Base-by-base conservation (phyloP, 2,888 invertebrate genomes). In the Pollenia angustigena region DNA sequence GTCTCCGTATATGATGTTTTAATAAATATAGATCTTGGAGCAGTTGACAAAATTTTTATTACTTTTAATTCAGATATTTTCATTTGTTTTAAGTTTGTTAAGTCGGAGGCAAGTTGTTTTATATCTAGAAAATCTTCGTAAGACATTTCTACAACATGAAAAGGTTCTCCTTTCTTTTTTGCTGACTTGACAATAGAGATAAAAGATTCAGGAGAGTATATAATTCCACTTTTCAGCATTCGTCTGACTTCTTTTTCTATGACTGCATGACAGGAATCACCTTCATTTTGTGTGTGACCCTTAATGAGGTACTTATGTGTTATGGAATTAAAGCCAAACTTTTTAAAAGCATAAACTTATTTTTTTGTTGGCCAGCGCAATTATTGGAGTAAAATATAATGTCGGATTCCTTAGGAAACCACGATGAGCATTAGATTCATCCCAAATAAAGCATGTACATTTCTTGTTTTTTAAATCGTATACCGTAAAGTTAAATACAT, bases 241-340 rank as follows among this genome's bases (percentile, higher is more conserved):
- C 32, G 32, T 32, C 32, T 80, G 68, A 79, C 40, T 72, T 82
- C 72, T 32, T 62, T 69, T 76, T 85, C 81, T 72, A 85, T 76
- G 60, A 56, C 46, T 69, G 66, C 72, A 9, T 85, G 81, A 58
- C 12, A 32, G 32, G 58, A 32, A 58, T 32, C 58, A 58, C 32
- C 58, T 32, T 58, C 32, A 32, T 58, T 58, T 58, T 58, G 58
- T 58, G 32, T 58, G 12, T 58, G 58, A 14, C 58, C 58, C 58
- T 32, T 58, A 58, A 32, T 58, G 58, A 58, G 32, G 58, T 58
- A 58, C 32, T 32, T 32, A 32, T 58, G 58, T 23, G 76, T 81
- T 48, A 14, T 14, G 50, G 66, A 76, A 62, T 72, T 81, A 68
- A 16, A 81, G 14, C 52, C 42, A 10, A 32, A 14, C 46, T 50